Base-by-base conservation (phyloP, 2,888 invertebrate species). In the Trichopoda pennipes region DNA sequence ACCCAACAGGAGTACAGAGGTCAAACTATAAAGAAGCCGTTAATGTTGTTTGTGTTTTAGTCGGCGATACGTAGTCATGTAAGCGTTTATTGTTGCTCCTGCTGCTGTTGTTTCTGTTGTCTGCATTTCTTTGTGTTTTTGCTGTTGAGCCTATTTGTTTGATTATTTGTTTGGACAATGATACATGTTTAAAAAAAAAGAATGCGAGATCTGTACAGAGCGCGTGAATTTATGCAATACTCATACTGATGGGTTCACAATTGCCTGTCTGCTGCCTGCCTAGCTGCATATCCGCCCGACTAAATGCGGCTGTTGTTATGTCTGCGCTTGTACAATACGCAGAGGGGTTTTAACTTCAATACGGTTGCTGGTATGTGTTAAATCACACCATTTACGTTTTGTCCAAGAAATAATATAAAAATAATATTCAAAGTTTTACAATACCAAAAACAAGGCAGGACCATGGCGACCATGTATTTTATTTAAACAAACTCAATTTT, bases 181-280 rank as follows among this genome's bases (percentile, higher is more conserved):
- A 82, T 61, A 75, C 61, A 51, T 66, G 66, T 53, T 66, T 16
- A 23, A 21, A 70, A 51, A 23, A 21, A 70, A 51, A 19, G 19
- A 64, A 81, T 74, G 70, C 73, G 58, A 78, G 51, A 79, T 75
- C 70, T 68, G 72, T 75, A 78, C 44, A 56, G 68, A 85, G 86
- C 89, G 89, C 89, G 90, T 89, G 89, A 89, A 88, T 88, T 89
- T 89, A 88, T 89, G 89, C 88, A 88, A 89, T 87, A 84, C 53
- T 58, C 56, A 58, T 66, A 49, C 21, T 69, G 68, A 68, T 69
- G 68, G 56, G 68, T 49, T 60, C 72, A 74, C 69, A 42, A 60
- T 60, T 75, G 66, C n/a, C 63, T 32, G 58, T 53, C 56, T 44
- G 60, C 63, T 32, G 58, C 51, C 56, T 44, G 60, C 51, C 56